Evolutionary conservation across 2,797 vertebrate species (phyloP), one percentile per base, ranked within the genome.

Genomic region (Borostomias antarcticus): DNA sequence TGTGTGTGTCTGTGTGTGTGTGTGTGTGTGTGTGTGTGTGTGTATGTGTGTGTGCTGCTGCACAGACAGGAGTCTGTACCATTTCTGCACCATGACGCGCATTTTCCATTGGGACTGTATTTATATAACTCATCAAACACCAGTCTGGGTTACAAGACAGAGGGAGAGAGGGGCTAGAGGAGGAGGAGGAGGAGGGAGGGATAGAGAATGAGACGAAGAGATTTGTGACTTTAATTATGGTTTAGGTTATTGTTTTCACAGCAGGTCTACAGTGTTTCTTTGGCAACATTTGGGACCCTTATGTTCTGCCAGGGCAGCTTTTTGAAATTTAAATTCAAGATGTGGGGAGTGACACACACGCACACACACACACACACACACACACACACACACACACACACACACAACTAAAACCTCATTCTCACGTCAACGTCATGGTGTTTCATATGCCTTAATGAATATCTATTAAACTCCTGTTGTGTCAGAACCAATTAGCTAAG

Each of bases 81-180:
- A 86, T 87, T 86, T 89, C 87, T 87, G 85, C 82, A 48, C 57
- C 78, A 84, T 91, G 86, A 91, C 85, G 76, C 78, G 70, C 77
- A 84, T 90, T 92, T 92, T 91, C 87, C 89, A 91, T 90, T 90
- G 84, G 69, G 84, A 88, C 77, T 73, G 87, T 90, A 89, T 91
- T 92, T 90, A 90, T 90, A 78, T 86, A 88, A 89, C 82, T 80
- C 79, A 82, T 90, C 87, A 90, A 88, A 89, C 82, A 84, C 80
- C 76, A 83, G 80, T 78, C 78, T 80, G 73, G 64, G 32, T 72
- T 62, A 82, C 81, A 75, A 79, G 78, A 51, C 6, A 25, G 33
- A 63, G 40, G n/a, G 43, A 57, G 28, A 51, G 64, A 59, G 32
- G 61, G 29, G n/a, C n/a, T n/a, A 64, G 35, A 59, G 35, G 69